Evolutionary conservation across 1,140 invertebrate genomes (phyloP).

Genomic region (Magallana gigas): DNA sequence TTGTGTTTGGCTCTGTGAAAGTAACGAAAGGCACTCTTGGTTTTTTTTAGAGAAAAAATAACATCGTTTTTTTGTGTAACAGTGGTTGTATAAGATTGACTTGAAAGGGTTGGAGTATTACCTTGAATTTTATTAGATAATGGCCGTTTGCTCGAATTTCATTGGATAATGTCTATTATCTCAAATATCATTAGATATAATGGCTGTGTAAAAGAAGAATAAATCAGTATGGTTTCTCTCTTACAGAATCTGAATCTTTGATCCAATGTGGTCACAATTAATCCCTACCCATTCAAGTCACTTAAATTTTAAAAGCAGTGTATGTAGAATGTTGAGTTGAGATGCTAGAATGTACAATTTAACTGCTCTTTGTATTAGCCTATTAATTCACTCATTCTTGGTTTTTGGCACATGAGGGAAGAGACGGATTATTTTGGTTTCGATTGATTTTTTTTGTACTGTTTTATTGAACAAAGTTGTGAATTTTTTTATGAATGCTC

Average conservation of each 20-base stretch:
- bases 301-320: neutral
- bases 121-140: neutral
- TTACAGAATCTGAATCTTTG: too few species aligned
- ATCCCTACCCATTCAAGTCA: neutral
- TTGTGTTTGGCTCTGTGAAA: neutral
- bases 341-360: neutral
- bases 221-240: too few species aligned
- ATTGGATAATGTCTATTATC: neutral
- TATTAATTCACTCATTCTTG: neutral
- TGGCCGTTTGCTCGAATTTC: neutral
- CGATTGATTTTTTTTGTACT: neutral
- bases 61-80: neutral
- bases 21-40: slow-evolving; percentile 4
- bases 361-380: neutral
- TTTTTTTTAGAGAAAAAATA: neutral
- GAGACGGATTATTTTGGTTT: neutral
- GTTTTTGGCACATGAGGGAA: neutral
- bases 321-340: neutral
- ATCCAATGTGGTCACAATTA: neutral
- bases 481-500: slow-evolving; percentile 8
- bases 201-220: too few species aligned
- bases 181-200: too few species aligned
- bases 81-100: neutral
- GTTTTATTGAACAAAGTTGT: neutral
- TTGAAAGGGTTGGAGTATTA: neutral